Evolutionary conservation across 2,797 vertebrate genomes (phyloP).

Genomic region (Nannoperca australis): DNA sequence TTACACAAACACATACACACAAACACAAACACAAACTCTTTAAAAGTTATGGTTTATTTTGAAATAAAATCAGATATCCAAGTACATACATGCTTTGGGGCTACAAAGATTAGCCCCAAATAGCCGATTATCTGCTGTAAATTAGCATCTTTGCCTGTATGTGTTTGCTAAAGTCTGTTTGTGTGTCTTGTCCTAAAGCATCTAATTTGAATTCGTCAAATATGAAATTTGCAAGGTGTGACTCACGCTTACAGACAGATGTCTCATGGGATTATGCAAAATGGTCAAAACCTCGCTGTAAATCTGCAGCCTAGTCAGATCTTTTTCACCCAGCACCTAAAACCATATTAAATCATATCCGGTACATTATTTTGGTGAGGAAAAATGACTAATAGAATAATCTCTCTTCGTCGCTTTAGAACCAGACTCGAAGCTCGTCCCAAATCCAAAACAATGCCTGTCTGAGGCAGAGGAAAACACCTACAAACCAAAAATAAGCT

Average conservation of each 20-base stretch:
- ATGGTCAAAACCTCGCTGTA: conserved; percentile 38
- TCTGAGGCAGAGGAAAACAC: conserved; percentile 15
- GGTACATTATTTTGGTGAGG: conserved; percentile 40
- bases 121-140: conserved; percentile 48
- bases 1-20: neutral
- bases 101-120: conserved; percentile 49
- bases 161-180: conserved; percentile 47
- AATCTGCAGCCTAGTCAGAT: conserved; percentile 58
- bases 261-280: conserved; percentile 75
- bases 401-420: conserved; percentile 46
- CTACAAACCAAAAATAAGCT: conserved; percentile 12
- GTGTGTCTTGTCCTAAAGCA: conserved; percentile 41
- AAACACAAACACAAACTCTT: neutral
- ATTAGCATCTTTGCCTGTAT: conserved; percentile 46
- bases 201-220: conserved; percentile 61
- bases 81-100: conserved; percentile 30
- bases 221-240: conserved; percentile 60
- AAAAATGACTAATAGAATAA: conserved; percentile 67
- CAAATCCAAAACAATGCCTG: conserved; percentile 54
- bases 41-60: conserved; percentile 38
- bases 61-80: conserved; percentile 47
- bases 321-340: conserved; percentile 46
- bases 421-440: conserved; percentile 15
- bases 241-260: conserved; percentile 57
- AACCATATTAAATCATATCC: conserved; percentile 51